Base-by-base conservation (phyloP, 2,797 vertebrate genomes). In the Coregonus sp. region DNA sequence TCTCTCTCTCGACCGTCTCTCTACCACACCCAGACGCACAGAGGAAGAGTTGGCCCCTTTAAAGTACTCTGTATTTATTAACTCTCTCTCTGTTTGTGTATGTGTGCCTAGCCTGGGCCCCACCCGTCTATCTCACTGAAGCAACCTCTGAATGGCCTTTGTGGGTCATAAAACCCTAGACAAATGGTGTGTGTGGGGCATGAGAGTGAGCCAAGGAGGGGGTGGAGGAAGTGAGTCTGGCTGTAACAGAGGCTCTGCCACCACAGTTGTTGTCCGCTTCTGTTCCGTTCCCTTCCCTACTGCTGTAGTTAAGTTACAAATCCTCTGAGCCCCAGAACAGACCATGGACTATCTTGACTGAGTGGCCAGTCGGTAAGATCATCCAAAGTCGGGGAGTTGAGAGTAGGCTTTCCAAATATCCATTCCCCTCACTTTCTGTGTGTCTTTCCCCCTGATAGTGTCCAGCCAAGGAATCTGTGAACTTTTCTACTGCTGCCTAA, bases 131-230 rank as follows among this genome's bases (percentile, higher is more conserved):
- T 33, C 74, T 72, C 65, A 54, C 78, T 80, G 77, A 76, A 84
- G 78, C 63, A 73, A 75, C 75, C 69, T 29, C 52, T 72, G 76
- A 80, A 68, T 65, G 81, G 69, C 76, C 79, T 31, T 18, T 72
- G 20, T 18, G 51, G 74, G 83, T 80, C 70, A 80, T 84, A 87
- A 85, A 87, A 76, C 25, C 31, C 4, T 12, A 78, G 81, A 80
- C 79, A 88, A 85, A 87, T 86, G 80, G 70, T 70, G 71, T 56
- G 74, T 25, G 51, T 2, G 63, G 81, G 74, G 79, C 73, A 73
- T 81, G 73, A 83, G 78, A 79, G 81, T 54, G 78, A 85, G 74
- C 70, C 70, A 79, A 67, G 20, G 51, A 81, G 76, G 84, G 78
- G 75, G 71, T 35, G 63, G 6, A 65, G 51, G 72, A 75, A 72